Evolutionary conservation across 2,888 invertebrate species (phyloP), one percentile per base, ranked within the genome.

Genomic region (Drosophila longiperda): DNA sequence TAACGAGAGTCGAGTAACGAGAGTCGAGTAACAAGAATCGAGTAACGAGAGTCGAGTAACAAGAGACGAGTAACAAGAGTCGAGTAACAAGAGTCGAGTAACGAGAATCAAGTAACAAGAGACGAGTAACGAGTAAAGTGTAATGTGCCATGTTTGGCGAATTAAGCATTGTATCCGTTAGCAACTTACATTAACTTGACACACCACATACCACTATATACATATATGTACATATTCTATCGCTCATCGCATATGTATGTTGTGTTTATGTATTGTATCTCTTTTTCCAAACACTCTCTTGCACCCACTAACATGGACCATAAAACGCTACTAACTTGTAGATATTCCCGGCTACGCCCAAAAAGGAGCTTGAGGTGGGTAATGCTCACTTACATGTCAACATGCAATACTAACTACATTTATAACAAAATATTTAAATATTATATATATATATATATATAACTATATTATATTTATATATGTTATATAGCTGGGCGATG

Each of bases 291-390:
- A 67, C 69, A 64, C 69, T 68, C 69, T 66, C 70, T 70, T 74
- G 73, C 75, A 75, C 79, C 49, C 73, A 75, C 75, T 69, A 70
- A 74, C 50, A 70, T 71, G 86, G 83, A 80, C 58, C 48, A 59
- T 63, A 68, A 66, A 45, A 69, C 40, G 75, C 75, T 75, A 78
- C 80, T 83, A 84, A 82, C 73, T 54, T 76, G 72, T 90, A 93
- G 93, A 93, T 93, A 82, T 93, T 93, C 82, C 93, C 93, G 85
- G 93, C 92, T 69, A 93, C 93, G 85, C 93, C 93, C 59, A 93
- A 92, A 83, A 93, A 91, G 84, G 93, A 93, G 91, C 92, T 93
- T 83, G 91, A 93, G 92, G 92, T 93, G 87, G 90, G 92, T 93
- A 91, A 69, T 55, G 54, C 57, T 58, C 32, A 8, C 36, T n/a